Conservation (phyloP, 2,113 vertebrate species). For the Ammodramus savannarum region DNA sequence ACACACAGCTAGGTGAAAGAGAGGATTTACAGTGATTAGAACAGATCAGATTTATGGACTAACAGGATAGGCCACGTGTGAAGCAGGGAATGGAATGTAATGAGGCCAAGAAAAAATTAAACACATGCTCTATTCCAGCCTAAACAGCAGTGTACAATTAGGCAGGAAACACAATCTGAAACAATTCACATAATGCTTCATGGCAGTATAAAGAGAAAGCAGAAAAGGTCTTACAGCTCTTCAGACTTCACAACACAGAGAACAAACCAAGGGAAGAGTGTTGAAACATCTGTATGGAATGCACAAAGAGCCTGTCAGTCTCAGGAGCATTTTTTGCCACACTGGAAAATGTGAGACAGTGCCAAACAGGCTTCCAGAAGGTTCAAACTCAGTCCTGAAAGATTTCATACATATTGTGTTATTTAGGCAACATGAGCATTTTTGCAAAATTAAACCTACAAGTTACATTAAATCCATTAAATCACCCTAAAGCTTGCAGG, state of each 20-base stretch:
- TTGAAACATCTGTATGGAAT: neutral
- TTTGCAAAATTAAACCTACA: neutral
- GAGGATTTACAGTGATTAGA: neutral
- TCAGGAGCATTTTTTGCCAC: neutral
- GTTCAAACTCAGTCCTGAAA: neutral
- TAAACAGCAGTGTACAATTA: neutral
- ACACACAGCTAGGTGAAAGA: neutral
- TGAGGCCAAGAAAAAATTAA: neutral
- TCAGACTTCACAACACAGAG: neutral
- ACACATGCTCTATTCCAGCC: neutral
- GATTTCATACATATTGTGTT: neutral
- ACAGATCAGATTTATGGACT: neutral
- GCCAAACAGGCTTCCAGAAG: neutral
- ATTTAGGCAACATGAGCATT: neutral
- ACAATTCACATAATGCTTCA: neutral
- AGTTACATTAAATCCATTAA: neutral
- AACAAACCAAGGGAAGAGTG: neutral
- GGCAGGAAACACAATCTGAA: neutral
- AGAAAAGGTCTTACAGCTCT: neutral
- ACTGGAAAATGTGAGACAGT: neutral
- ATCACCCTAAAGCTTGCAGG: neutral
- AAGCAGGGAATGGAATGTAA: constrained; percentile 5
- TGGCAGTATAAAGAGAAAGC: neutral
- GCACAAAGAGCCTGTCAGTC: neutral
- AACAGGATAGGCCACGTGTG: neutral